Percentiles rank a stretch among this genome's conserved stretches.
Evolutionary conservation across 2,888 invertebrate species (phyloP).

Genomic region (Hipparchia semele): DNA sequence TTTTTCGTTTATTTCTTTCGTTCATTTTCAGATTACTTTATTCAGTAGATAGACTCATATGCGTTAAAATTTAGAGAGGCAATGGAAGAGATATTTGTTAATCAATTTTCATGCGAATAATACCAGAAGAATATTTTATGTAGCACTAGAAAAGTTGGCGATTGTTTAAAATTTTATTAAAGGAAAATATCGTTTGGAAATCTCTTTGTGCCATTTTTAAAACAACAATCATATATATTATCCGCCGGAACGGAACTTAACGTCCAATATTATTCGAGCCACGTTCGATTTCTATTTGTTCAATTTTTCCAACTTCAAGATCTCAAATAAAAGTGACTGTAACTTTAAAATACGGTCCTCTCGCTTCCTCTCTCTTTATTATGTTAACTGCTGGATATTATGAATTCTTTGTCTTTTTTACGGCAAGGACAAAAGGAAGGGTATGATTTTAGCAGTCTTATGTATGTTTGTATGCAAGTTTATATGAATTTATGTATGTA

Average conservation of each 20-base stretch:
- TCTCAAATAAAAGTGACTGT: slow-evolving; percentile 37
- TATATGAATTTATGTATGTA: too few species aligned
- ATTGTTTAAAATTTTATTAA: slow-evolving; percentile 8
- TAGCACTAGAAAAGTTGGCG: neutral
- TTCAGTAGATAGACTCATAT: too few species aligned
- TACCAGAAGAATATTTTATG: too few species aligned
- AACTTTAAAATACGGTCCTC: slow-evolving; percentile 33
- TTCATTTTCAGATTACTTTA: too few species aligned
- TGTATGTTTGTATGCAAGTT: too few species aligned
- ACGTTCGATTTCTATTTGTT: slow-evolving; percentile 38
- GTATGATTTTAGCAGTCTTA: too few species aligned
- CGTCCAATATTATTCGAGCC: slow-evolving; percentile 33
- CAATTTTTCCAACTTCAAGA: slow-evolving; percentile 36
- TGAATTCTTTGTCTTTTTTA: slow-evolving; percentile 15
- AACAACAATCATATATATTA: slow-evolving; percentile 27
- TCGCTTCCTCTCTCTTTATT: slow-evolving; percentile 25
- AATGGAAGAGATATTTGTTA: too few species aligned
- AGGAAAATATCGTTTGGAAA: slow-evolving; percentile 6
- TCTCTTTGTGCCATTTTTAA: slow-evolving; percentile 19
- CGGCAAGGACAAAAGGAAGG: too few species aligned
- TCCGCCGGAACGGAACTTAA: slow-evolving; percentile 11
- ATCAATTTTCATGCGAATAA: too few species aligned
- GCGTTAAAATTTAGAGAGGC: too few species aligned
- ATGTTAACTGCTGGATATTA: slow-evolving; percentile 21
- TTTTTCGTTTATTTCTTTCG: too few species aligned